Base-by-base conservation (phyloP, 2,797 vertebrate genomes). In the Perodicticus potto region DNA sequence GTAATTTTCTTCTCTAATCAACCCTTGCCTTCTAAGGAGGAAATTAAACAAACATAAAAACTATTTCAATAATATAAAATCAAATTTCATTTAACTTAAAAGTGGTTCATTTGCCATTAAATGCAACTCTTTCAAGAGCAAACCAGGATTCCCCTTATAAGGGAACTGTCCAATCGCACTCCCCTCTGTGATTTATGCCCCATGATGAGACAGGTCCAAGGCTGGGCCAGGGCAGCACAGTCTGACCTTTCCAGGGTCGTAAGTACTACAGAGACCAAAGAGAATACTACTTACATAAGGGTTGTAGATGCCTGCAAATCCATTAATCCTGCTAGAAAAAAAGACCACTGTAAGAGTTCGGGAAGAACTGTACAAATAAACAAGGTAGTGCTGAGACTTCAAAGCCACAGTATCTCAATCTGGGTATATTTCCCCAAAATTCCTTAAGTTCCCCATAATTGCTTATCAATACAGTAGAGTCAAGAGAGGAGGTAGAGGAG, bases 41-140 rank as follows among this genome's bases (percentile, higher is more conserved):
- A 76, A 86, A 82, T 32, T 34, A 83, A 92, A 43, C 22, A 90
- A 81, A 86, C 3, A 34, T 82, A 55, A 55, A 91, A 86, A 76
- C 5, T 7, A 13, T 63, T 82, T 57, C 72, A 80, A 55, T 25
- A 59, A 40, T 65, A 29, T 59, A 76, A 81, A 89, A 65, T 73
- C 87, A 84, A 85, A 80, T 86, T 84, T 80, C 63, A 85, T 61
- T 94, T 91, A 55, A 73, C 67, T 61, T 74, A 63, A 25, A 85
- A 89, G 32, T 67, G 19, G n/a, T 59, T 76, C 13, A 37, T 57
- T 23, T 59, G 29, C n/a, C 49, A 37, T 53, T 53, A 59, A 89
- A 45, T 57, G 5, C 10, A 67, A 16, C 29, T 86, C 29, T 32
- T 69, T 74, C 49, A 49, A 73, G 37, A 43, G 22, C 34, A 85